A percentile compares a stretch with the other conserved stretches of the same genome.
Conservation (phyloP, 1,140 invertebrate species). For the Polypedilum pembai region DNA sequence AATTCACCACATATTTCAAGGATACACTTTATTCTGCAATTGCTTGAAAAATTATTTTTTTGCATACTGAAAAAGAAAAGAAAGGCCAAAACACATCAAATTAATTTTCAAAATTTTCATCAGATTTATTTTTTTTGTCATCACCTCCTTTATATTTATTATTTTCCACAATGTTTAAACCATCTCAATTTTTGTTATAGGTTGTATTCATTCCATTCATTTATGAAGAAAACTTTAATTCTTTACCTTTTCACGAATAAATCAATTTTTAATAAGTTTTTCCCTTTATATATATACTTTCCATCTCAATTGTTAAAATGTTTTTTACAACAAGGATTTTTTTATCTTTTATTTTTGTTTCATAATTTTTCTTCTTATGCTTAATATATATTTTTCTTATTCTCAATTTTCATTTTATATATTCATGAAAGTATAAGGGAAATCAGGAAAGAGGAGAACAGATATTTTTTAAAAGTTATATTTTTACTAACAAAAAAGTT, state of each 20-base stretch:
- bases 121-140: constrained; percentile 2
- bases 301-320: neutral
- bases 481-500: too few relatives aligned
- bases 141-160: neutral
- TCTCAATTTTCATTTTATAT: too few relatives aligned
- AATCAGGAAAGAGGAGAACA: too few relatives aligned
- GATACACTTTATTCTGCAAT: too few relatives aligned
- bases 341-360: neutral
- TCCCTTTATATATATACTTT: constrained; percentile 5
- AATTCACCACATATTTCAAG: too few relatives aligned
- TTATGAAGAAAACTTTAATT: neutral
- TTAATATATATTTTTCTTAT: too few relatives aligned
- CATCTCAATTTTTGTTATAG: neutral
- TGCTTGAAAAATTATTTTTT: too few relatives aligned
- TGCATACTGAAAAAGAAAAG: too few relatives aligned
- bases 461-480: too few relatives aligned
- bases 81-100: neutral
- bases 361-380: neutral
- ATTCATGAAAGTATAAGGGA: too few relatives aligned
- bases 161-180: neutral
- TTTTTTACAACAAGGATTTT: neutral
- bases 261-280: neutral
- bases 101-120: neutral
- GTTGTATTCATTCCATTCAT: neutral
- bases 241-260: neutral